A percentile compares a stretch with the other conserved stretches of the same genome.
These are phyloP conservation scores for Sphaerodactylus townsendi DNA, from an alignment of 2,113 vertebrate genomes.

Conservation along the genomic window DNA sequence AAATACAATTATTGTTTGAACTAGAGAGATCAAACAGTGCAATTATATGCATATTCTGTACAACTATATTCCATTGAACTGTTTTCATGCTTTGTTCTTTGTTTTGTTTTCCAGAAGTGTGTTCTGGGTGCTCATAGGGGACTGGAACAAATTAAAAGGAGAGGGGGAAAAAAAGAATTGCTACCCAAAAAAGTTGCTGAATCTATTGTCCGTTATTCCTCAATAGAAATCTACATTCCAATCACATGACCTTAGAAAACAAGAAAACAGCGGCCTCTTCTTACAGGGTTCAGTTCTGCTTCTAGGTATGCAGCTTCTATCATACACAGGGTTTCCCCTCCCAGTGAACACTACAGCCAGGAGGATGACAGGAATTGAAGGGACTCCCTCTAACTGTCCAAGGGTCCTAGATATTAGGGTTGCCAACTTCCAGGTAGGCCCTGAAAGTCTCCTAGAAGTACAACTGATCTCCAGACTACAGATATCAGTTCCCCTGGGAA, in stretches of 20 bases:
- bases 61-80: not conserved
- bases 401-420: not conserved
- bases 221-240: not conserved
- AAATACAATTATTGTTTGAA: slow-evolving; percentile 38
- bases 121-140: not conserved
- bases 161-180: not conserved
- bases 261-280: not conserved
- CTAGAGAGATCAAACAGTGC: slow-evolving; percentile 23
- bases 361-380: not conserved
- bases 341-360: not conserved
- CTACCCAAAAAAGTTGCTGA: not conserved
- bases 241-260: not conserved
- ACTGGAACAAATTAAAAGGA: not conserved
- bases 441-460: no score
- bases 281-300: not conserved
- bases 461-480: no score
- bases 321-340: no score
- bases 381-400: not conserved
- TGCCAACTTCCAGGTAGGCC: no score
- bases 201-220: not conserved
- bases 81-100: not conserved
- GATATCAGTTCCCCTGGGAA: no score
- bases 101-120: not conserved
- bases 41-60: slow-evolving; percentile 17
- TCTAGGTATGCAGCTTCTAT: not conserved